These are phyloP conservation scores for Dipus sagitta DNA, from an alignment of 2,797 vertebrate species.

Conservation along the genomic window DNA sequence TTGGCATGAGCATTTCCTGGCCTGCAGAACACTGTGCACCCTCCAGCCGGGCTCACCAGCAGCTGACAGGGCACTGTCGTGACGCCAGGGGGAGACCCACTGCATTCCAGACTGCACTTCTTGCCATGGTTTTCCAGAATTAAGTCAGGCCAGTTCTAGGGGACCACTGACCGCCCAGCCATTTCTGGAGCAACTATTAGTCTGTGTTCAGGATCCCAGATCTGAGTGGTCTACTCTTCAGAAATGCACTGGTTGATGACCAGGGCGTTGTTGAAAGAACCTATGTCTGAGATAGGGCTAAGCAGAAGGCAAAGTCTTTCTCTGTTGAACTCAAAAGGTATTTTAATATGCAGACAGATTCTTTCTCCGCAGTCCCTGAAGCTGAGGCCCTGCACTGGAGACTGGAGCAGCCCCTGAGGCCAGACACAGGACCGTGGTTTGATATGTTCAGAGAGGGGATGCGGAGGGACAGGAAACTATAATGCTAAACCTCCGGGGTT, in stretches of 20 bases:
- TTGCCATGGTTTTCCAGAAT: not conserved
- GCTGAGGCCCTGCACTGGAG: not conserved
- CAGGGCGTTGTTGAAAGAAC: not conserved
- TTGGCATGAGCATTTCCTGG: not conserved
- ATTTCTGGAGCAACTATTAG: not conserved
- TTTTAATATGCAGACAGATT: not conserved
- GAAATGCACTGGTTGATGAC: not conserved
- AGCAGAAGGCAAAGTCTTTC: not conserved
- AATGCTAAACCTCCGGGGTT: not conserved
- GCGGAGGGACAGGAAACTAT: not conserved
- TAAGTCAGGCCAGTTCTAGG: not conserved
- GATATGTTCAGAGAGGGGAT: not conserved
- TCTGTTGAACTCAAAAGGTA: not conserved
- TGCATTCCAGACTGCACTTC: not conserved
- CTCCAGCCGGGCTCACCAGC: not conserved
- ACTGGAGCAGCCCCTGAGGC: not conserved
- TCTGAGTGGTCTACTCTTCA: not conserved
- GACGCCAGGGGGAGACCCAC: fast-evolving
- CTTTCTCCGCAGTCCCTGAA: not conserved
- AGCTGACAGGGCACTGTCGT: not conserved
- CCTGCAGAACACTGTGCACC: not conserved
- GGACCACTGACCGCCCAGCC: not conserved
- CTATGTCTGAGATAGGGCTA: not conserved
- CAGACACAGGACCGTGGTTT: not conserved
- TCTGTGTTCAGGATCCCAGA: not conserved